phyloP scores from a whole-genome alignment of 2,113 vertebrate genomes.

The Tringa solitaria region DNA sequence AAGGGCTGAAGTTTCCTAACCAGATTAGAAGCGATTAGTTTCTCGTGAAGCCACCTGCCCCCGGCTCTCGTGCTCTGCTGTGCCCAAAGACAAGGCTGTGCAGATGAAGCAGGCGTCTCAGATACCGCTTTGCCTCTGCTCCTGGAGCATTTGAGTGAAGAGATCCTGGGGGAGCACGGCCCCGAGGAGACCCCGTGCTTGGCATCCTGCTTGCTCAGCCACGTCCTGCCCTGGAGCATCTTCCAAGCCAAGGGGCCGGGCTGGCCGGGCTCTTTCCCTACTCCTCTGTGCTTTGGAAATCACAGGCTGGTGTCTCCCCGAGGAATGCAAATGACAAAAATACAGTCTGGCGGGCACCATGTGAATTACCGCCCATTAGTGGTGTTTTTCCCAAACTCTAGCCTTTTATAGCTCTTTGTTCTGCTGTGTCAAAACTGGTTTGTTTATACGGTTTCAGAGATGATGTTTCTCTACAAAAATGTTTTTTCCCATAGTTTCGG shows the following conservation, averaged over 20 bases:
- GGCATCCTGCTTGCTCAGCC: rapidly evolving
- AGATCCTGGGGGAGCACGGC: background rate
- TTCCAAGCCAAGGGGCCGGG: rapidly evolving
- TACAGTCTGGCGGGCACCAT: background rate
- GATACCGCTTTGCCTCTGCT: rapidly evolving
- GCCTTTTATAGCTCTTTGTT: slow-evolving; percentile 42
- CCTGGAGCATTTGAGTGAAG: background rate
- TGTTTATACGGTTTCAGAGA: background rate
- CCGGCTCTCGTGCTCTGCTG: background rate
- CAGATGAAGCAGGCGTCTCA: rapidly evolving
- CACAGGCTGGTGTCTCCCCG: background rate
- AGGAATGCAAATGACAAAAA: background rate
- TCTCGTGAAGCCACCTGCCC: background rate
- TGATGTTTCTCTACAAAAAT: slow-evolving; percentile 33
- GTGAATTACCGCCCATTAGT: background rate
- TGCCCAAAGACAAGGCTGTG: rapidly evolving
- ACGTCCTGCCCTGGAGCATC: background rate
- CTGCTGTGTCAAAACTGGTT: background rate
- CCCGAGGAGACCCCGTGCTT: background rate
- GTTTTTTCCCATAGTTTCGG: background rate
- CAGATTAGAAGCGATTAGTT: background rate
- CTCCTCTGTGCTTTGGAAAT: background rate
- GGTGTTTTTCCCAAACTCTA: background rate
- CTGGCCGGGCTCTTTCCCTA: background rate
- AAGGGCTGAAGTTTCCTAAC: background rate